These are phyloP conservation scores for Saccopteryx leptura DNA, from an alignment of 2,113 vertebrate species.

Conservation along the genomic window DNA sequence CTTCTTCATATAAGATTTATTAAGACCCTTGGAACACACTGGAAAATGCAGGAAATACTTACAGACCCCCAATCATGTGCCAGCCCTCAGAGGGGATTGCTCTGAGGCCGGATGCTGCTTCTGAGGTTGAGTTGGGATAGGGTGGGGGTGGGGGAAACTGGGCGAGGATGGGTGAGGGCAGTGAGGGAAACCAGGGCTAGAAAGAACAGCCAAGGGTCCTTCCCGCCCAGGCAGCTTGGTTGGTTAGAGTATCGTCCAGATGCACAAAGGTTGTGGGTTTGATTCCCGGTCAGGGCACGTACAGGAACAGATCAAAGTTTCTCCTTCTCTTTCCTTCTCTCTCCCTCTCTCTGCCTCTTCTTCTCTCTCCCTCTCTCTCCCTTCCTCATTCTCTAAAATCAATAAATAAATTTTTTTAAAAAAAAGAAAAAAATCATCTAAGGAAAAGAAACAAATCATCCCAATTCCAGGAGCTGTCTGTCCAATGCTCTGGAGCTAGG, in stretches of 20 bases:
- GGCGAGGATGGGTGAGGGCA: not conserved
- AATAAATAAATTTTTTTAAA: too few species aligned
- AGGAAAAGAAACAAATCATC: not conserved
- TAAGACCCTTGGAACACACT: not conserved
- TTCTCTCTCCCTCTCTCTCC: too few species aligned
- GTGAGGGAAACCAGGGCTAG: not conserved
- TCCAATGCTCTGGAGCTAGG: not conserved
- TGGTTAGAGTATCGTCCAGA: too few species aligned
- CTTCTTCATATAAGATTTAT: not conserved
- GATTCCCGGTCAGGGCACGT: too few species aligned
- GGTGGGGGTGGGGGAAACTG: not conserved
- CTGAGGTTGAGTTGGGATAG: not conserved
- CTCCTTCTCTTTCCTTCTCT: too few species aligned
- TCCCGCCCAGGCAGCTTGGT: too few species aligned
- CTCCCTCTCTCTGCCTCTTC: too few species aligned
- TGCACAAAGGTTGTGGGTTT: too few species aligned
- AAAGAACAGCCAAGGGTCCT: not conserved
- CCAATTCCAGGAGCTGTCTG: not conserved
- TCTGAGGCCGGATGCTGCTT: not conserved
- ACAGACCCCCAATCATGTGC: not conserved
- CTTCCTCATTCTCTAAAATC: too few species aligned
- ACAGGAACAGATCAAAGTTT: too few species aligned
- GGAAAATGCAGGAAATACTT: not conserved
- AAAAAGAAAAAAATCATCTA: not conserved
- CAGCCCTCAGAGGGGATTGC: not conserved